Conservation (phyloP, 2,888 invertebrate genomes). For the Reticulitermes lucifugus region DNA sequence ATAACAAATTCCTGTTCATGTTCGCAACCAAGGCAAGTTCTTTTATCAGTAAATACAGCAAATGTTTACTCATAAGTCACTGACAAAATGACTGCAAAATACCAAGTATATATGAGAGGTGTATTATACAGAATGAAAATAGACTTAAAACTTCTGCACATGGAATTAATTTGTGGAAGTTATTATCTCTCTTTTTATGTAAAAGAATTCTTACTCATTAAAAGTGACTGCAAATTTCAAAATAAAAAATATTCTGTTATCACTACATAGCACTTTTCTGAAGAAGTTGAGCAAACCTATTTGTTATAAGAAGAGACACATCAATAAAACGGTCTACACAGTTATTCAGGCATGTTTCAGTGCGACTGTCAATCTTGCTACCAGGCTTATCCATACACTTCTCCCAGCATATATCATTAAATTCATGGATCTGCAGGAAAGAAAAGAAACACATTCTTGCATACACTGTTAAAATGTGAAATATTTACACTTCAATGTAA, state of each 20-base stretch:
- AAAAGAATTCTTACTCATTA: no score
- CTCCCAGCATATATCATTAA: conserved; percentile 96
- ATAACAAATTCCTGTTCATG: no score
- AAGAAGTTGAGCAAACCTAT: conserved; percentile 87
- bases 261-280: conserved; percentile 73
- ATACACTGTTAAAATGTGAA: neutral
- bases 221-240: no score
- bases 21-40: no score
- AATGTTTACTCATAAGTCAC: no score
- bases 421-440: conserved; percentile 83
- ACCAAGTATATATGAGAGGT: no score
- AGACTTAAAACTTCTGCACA: no score
- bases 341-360: conserved; percentile 91
- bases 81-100: no score
- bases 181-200: no score
- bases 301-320: conserved; percentile 88
- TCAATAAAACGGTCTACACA: conserved; percentile 96
- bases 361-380: conserved; percentile 86
- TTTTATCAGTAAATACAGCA: no score
- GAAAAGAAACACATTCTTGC: neutral
- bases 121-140: no score
- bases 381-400: conserved; percentile 94
- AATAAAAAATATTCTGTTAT: neutral
- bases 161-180: no score
- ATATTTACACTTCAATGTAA: neutral